Conservation (phyloP, 2,797 vertebrate species). For the Enteromius afrohamiltoni region DNA sequence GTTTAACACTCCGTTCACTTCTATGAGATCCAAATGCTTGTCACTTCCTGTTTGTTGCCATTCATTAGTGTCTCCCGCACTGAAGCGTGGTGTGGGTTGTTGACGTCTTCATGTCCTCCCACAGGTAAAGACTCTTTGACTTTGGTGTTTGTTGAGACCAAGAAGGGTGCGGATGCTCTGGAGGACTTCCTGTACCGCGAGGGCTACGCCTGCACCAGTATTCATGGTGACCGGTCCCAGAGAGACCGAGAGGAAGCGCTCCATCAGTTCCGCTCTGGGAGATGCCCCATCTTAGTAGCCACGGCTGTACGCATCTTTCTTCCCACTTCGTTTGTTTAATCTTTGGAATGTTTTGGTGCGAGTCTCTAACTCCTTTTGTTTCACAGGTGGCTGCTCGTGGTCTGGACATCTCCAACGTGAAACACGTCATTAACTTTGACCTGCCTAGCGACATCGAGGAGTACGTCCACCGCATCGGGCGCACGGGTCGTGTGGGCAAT, state of each 20-base stretch:
- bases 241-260: constrained; percentile 96
- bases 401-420: constrained; percentile 93
- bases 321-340: accelerated
- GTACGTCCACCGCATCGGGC: constrained; percentile 97
- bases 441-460: constrained; percentile 98
- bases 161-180: constrained; percentile 94
- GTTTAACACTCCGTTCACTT: neutral
- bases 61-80: neutral
- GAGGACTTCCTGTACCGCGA: constrained; percentile 96
- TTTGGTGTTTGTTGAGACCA: constrained; percentile 97
- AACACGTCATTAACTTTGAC: constrained; percentile 98
- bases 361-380: neutral
- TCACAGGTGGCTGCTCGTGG: constrained; percentile 93
- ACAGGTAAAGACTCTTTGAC: constrained; percentile 94
- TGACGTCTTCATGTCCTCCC: neutral
- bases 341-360: neutral
- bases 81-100: neutral
- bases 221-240: constrained; percentile 96
- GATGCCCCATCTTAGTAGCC: constrained; percentile 96
- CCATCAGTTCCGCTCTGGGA: constrained; percentile 96
- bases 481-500: constrained; percentile 97
- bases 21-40: constrained; percentile 15
- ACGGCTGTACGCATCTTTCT: constrained; percentile 86
- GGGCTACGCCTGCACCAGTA: constrained; percentile 97
- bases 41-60: neutral